These are phyloP conservation scores for Clarias batrachus DNA, from an alignment of 2,113 vertebrate species.

Conservation along the genomic window DNA sequence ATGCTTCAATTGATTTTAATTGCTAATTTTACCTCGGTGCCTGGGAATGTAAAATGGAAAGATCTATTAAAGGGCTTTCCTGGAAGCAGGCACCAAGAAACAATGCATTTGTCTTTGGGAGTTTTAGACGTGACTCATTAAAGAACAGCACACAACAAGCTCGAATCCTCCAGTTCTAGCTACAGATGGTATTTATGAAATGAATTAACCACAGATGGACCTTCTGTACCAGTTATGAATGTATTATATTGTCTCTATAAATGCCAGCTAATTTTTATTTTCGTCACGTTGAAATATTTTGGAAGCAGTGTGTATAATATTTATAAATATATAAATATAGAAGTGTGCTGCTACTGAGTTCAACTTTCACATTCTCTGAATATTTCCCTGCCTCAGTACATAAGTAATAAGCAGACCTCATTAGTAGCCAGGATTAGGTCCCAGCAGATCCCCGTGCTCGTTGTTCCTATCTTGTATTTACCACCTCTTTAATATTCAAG, in stretches of 20 bases:
- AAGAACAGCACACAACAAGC: not conserved
- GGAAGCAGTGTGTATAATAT: not conserved
- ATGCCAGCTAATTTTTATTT: not conserved
- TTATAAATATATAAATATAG: not conserved
- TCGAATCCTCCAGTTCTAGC: not conserved
- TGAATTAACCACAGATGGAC: constrained; percentile 1
- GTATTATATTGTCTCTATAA: not conserved
- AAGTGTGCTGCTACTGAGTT: not conserved
- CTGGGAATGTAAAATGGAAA: not conserved
- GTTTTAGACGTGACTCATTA: constrained; percentile 1
- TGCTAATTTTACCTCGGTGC: constrained; percentile 22
- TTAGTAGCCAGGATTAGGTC: constrained; percentile 7
- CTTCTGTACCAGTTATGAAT: not conserved
- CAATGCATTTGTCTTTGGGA: constrained; percentile 27
- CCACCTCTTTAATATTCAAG: constrained; percentile 15
- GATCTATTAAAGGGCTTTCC: not conserved
- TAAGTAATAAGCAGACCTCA: not conserved
- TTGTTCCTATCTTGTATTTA: constrained; percentile 24
- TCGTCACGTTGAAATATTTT: not conserved
- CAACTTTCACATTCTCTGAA: not conserved
- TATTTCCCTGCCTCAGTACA: not conserved
- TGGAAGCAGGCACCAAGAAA: not conserved
- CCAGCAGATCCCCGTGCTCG: not conserved
- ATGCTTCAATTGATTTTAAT: constrained; percentile 32
- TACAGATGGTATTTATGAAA: constrained; percentile 7